These are phyloP conservation scores for Orthosia incerta DNA, from an alignment of 2,888 invertebrate genomes.

Conservation along the genomic window DNA sequence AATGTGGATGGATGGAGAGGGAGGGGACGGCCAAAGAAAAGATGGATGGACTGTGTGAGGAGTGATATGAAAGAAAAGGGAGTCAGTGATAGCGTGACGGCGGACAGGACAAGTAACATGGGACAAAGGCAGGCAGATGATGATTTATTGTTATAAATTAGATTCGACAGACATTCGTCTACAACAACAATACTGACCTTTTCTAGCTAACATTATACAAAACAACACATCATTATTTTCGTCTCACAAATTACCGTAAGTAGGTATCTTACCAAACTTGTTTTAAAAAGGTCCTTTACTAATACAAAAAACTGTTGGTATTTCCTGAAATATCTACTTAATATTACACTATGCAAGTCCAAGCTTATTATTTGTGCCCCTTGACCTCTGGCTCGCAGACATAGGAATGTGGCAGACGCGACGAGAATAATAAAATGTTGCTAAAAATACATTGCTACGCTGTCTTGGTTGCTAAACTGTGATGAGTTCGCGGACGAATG, in stretches of 20 bases:
- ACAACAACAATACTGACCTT: slow-evolving; percentile 7
- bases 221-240: not conserved
- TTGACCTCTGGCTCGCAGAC: slow-evolving; percentile 22
- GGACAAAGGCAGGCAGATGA: too few relatives aligned
- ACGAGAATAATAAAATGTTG: not conserved
- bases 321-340: slow-evolving; percentile 6
- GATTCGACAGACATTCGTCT: too few relatives aligned
- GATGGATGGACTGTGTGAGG: too few relatives aligned
- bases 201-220: not conserved
- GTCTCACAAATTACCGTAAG: not conserved
- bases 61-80: too few relatives aligned
- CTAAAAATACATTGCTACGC: too few relatives aligned
- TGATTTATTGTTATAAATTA: too few relatives aligned
- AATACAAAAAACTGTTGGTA: not conserved
- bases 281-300: slow-evolving; percentile 15
- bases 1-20: too few relatives aligned
- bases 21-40: too few relatives aligned
- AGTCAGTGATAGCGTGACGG: too few relatives aligned
- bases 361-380: slow-evolving; percentile 3
- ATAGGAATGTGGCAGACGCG: slow-evolving; percentile 18
- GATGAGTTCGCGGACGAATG: too few relatives aligned
- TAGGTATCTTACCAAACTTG: not conserved
- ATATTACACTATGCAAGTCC: not conserved
- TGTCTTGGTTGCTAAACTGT: too few relatives aligned
- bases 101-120: too few relatives aligned